phyloP scores from a whole-genome alignment of 2,888 invertebrate species.

The Netelia virgata region DNA sequence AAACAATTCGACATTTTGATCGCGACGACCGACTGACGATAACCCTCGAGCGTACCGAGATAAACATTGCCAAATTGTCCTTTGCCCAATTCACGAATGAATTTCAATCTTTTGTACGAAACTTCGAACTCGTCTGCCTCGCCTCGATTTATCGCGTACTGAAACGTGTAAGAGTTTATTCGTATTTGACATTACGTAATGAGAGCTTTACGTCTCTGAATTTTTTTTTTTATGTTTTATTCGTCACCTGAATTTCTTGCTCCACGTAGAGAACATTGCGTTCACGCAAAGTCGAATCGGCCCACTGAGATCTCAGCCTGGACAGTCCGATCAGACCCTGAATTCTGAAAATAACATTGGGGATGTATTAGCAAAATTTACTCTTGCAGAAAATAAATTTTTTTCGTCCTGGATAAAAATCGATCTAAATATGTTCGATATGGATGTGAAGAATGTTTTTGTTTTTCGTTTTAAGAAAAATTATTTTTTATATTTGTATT shows the following conservation, averaged over 20 bases:
- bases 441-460: too few relatives aligned
- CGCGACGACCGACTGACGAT: conserved; percentile 73
- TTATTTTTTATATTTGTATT: too few relatives aligned
- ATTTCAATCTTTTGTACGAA: conserved; percentile 85
- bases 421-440: too few relatives aligned
- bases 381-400: too few relatives aligned
- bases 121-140: conserved; percentile 86
- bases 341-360: conserved; percentile 56
- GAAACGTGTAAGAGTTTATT: not conserved
- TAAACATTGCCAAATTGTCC: conserved; percentile 92
- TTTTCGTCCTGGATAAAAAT: too few relatives aligned
- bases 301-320: conserved; percentile 70
- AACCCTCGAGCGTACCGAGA: conserved; percentile 87
- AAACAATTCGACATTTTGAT: conserved; percentile 78
- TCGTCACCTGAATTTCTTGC: conserved; percentile 75
- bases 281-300: conserved; percentile 72
- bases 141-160: conserved; percentile 70
- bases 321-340: conserved; percentile 58
- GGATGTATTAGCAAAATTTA: not conserved
- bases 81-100: conserved; percentile 88
- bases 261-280: conserved; percentile 78
- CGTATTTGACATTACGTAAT: conserved; percentile 13
- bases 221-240: not conserved
- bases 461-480: too few relatives aligned
- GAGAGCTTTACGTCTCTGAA: not conserved